Evolutionary conservation across 2,888 invertebrate species (phyloP), one percentile per base, ranked within the genome.

Genomic region (Heliconius ismenius): DNA sequence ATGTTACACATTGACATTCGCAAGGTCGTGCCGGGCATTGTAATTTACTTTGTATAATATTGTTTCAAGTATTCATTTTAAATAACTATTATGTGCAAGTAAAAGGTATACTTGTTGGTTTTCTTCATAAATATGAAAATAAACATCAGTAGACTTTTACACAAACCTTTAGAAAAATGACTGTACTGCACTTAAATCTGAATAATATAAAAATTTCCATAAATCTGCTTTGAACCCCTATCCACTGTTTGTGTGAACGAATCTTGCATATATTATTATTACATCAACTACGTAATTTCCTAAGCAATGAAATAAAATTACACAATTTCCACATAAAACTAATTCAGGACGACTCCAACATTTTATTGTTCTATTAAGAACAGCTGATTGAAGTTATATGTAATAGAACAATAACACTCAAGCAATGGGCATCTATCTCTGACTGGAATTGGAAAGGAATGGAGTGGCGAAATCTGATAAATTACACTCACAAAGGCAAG

Each of bases 381-480:
- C 62, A 62, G 39, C 62, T 62, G 62, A 73, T 73, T 73, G 62
- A 62, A 73, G 73, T 73, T 73, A 73, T 73, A 39, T 39, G 36
- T 60, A 72, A 60, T 72, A 72, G 54, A 72, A 76, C 65, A 73
- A 75, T 70, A 54, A 64, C 54, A 76, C 32, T 70, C 26, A 64
- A 75, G 63, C 28, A 28, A 43, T 67, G 43, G 54, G 43, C 58
- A 76, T 76, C 76, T 64, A 76, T 76, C 76, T 73, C 73, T 73
- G 73, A 65, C 65, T 73, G 62, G 21, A 73, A 73, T 73, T 63
- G 73, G 73, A 78, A 74, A 74, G 67, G 67, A 54, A 70, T 70
- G 58, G 70, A 74, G 74, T 74, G 74, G 54, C 74, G 67, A 67
- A 74, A 74, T 73, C 73, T 73, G 73, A 73, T 73, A 73, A 73